A percentile compares a stretch with the other conserved stretches of the same genome.
These are phyloP conservation scores for Lipotes vexillifer DNA, from an alignment of 2,113 vertebrate species.

Conservation along the genomic window DNA sequence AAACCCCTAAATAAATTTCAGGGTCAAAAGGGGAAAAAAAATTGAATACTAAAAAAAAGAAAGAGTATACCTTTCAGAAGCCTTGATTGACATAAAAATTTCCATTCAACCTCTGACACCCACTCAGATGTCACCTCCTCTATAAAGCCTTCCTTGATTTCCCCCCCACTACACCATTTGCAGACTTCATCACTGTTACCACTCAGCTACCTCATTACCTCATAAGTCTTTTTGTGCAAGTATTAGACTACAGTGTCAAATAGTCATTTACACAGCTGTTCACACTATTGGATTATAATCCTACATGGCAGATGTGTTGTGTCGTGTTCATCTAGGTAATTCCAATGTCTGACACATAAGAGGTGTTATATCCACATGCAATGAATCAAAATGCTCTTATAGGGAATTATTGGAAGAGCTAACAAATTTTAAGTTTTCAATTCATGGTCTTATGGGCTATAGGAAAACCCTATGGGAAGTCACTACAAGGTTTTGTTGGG, in stretches of 20 bases:
- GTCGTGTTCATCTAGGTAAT: background rate
- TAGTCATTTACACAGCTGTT: background rate
- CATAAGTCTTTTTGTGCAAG: background rate
- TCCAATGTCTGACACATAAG: background rate
- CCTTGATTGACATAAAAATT: background rate
- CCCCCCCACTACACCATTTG: no score
- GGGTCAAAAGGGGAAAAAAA: background rate
- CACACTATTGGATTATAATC: background rate
- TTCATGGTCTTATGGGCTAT: background rate
- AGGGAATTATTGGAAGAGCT: background rate
- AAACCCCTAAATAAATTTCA: background rate
- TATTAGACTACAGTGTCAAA: background rate
- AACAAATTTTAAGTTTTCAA: background rate
- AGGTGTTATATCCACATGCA: background rate
- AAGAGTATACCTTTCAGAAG: background rate
- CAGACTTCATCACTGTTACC: background rate
- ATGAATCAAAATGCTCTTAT: background rate
- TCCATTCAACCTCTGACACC: background rate
- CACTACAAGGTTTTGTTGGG: background rate
- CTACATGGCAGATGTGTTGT: background rate
- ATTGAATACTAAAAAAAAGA: background rate
- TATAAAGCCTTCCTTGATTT: background rate
- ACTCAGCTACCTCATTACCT: background rate
- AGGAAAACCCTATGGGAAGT: background rate
- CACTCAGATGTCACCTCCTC: background rate